Evolutionary conservation across 2,888 invertebrate genomes (phyloP).

Genomic region (Netelia virgata): DNA sequence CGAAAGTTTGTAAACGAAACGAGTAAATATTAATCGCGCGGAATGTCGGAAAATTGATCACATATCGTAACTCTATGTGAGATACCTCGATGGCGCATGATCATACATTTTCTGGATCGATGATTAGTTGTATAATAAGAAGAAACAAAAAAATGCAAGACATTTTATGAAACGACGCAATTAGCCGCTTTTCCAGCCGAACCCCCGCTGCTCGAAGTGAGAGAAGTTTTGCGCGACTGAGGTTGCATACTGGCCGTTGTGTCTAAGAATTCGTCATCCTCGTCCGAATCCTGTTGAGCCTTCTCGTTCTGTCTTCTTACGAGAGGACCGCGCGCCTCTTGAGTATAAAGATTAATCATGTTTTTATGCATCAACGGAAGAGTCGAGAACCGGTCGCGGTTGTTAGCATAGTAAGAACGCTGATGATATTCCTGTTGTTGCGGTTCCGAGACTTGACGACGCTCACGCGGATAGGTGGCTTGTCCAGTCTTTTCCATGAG

Average conservation of each 20-base stretch:
- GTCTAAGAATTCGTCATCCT: constrained; percentile 83
- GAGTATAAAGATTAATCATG: constrained; percentile 79
- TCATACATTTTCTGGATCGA: not conserved
- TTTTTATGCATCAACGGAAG: constrained; percentile 71
- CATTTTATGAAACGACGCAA: constrained; percentile 65
- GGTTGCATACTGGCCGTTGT: constrained; percentile 80
- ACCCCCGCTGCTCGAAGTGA: constrained; percentile 76
- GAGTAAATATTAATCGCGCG: not conserved
- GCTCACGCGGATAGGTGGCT: constrained; percentile 51
- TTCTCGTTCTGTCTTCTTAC: constrained; percentile 45
- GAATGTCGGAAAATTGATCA: not conserved
- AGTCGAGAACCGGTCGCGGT: constrained; percentile 43
- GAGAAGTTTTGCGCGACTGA: constrained; percentile 75
- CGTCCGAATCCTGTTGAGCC: constrained; percentile 73
- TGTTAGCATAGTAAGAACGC: constrained; percentile 42
- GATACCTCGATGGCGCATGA: not conserved
- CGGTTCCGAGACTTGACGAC: constrained; percentile 44
- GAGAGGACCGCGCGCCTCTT: constrained; percentile 64
- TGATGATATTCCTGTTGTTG: constrained; percentile 72
- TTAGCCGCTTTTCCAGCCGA: constrained; percentile 54
- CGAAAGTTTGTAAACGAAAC: not conserved
- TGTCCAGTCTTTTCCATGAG: constrained; percentile 35
- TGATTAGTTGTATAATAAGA: not conserved
- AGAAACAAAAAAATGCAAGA: constrained; percentile 15
- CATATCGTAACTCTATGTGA: too few relatives aligned